phyloP scores from a whole-genome alignment of 2,888 invertebrate genomes.

The Monoplex corrugatus region DNA sequence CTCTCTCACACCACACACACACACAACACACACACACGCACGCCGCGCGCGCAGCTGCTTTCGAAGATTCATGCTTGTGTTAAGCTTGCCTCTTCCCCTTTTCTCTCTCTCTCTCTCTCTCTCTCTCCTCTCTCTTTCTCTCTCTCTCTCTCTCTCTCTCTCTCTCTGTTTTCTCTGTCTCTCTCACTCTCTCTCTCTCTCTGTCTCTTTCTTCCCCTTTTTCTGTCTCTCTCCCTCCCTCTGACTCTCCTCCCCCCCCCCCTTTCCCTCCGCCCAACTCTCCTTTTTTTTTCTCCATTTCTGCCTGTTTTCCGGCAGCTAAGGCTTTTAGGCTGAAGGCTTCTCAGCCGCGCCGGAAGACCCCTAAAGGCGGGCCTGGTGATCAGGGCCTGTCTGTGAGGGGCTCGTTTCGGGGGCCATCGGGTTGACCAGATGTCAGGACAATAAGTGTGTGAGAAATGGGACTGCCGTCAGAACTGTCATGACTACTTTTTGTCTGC shows the following conservation, averaged over 20 bases:
- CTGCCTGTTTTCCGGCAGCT: neutral
- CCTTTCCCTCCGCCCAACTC: neutral
- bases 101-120: neutral
- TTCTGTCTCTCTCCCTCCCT: neutral
- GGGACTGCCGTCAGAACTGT: no score
- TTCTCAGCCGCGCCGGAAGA: no score
- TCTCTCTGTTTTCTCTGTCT: neutral
- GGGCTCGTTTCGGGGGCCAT: no score
- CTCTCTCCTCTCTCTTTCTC: neutral
- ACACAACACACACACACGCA: no score
- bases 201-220: neutral
- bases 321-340: no score
- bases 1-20: neutral
- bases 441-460: no score
- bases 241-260: neutral
- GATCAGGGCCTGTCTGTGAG: no score
- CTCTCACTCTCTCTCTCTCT: neutral
- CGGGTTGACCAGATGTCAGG: no score
- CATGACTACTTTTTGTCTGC: no score
- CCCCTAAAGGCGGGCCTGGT: no score
- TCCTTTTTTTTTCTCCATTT: neutral
- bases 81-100: neutral
- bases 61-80: neutral
- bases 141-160: no score
- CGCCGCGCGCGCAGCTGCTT: no score